Evolutionary conservation across 35 echinoderm and acorn worm species (phyloP), one percentile per base, ranked within the genome.

Genomic region (Stichopus chloronotus): DNA sequence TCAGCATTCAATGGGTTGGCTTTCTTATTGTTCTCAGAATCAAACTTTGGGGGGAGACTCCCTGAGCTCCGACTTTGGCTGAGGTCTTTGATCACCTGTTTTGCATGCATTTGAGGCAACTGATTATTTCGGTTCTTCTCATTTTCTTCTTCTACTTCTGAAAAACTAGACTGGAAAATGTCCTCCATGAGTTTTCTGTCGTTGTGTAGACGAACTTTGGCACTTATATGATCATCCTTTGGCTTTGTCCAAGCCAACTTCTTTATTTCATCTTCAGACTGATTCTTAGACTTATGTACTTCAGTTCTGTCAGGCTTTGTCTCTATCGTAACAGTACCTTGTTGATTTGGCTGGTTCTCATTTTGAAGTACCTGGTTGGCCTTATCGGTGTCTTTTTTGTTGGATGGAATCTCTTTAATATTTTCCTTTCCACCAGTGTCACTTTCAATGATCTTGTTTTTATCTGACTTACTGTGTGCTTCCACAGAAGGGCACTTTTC

Each of bases 151-250:
- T 91, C 90, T 11, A 91, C 76, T 57, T 86, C 94, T 17, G 92
- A 86, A 7, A 96, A 72, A 61, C 63, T 90, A 25, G 92, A 92
- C 59, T 93, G 77, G 53, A 96, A 91, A 53, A 96, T 88, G 22
- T 96, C 94, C 81, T 96, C 94, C 94, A 96, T 96, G 78, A 96
- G 55, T 43, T 93, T 93, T 25, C 94, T 23, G 55, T 96, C 94
- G 16, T 92, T 93, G 60, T 96, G 87, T 63, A 85, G 79, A 24
- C 56, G 59, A 52, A 21, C 22, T 71, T 61, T 89, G 4, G 53
- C 23, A n/a, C 7, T 4, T 0, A 43, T 16, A 2, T 24, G 59
- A 9, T 58, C 58, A 8, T 79, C 85, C 6, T 89, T 55, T 82
- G 43, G 25, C 52, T 74, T 74, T 4, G 30, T 43, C 14, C 19